Base-by-base conservation (phyloP, 2,888 invertebrate genomes). In the Bimastos eiseni region DNA sequence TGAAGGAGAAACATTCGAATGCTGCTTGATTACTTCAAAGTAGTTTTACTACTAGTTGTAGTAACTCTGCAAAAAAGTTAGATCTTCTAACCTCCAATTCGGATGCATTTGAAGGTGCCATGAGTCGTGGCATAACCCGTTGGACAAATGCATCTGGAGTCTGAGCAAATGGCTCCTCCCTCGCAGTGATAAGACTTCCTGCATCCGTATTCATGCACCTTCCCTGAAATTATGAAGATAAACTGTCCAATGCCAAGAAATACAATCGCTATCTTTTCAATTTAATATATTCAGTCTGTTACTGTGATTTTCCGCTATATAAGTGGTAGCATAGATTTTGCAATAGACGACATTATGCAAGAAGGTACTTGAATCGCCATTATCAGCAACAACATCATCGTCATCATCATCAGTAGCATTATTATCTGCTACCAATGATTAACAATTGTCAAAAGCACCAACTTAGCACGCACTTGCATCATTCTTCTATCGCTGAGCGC, bases 151-250 rank as follows among this genome's bases (percentile, higher is more conserved):
- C 92, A 92, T 33, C 36, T 41, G 0, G 86, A 70, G 38, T 90
- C 91, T 15, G 90, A 70, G 55, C 92, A 92, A n/a, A 92, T 90
- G 6, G 92, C 91, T 37, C 92, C 92, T 1, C 92, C 92, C 33
- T 90, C 91, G 88, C 92, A 92, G 34, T 92, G 91, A 70, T 89
- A 88, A 36, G 91, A 89, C 89, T 89, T 89, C 21, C 44, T 90
- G 86, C 92, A 92, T n/a, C 92, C 92, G 37, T 88, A 88, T 37
- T 92, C 92, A n/a, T 90, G 88, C 3, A 92, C 88, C 11, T 36
- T 34, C 37, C 86, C 34, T 86, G 36, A 13, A 86, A 86, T 34
- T 24, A 13, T 1, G n/a, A n/a, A 84, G 49, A 17, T 3, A 49
- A 49, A 49, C 24, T 1, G 24, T 49, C 24, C 15, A 15, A 0